These are phyloP conservation scores for Hypsibius dujardini DNA, from an alignment of 1,140 invertebrate genomes.

Conservation along the genomic window DNA sequence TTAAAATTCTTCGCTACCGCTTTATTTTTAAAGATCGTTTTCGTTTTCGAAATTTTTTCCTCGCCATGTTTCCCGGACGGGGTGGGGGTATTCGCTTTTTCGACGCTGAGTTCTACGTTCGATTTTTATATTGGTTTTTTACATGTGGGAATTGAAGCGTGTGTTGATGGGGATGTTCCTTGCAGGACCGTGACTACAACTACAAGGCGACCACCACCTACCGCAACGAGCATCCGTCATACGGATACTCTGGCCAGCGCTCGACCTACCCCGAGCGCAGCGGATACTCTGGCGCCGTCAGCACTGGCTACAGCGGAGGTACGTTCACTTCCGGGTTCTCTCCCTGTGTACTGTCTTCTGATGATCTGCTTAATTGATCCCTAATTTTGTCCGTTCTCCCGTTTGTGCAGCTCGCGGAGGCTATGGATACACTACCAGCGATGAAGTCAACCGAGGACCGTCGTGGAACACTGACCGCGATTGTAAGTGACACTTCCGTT, in stretches of 20 bases:
- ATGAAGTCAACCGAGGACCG: constrained; percentile 4
- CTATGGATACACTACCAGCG: constrained; percentile 12
- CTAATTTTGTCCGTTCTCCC: no score
- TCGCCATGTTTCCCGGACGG: no score
- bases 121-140: not conserved
- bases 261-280: not conserved
- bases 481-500: not conserved
- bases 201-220: not conserved
- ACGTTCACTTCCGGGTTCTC: not conserved
- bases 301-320: not conserved
- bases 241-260: not conserved
- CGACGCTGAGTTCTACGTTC: not conserved
- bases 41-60: no score
- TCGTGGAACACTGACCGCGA: constrained; percentile 2
- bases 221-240: not conserved
- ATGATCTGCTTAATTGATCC: no score
- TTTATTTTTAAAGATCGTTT: no score
- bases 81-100: no score
- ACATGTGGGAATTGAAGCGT: not conserved
- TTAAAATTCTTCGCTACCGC: no score
- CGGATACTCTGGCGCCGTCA: not conserved
- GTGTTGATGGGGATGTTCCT: not conserved
- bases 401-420: not conserved
- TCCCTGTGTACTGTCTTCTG: no score
- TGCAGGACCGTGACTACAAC: constrained; percentile 1